Evolutionary conservation across 92 coral and sea anemone species (phyloP).

Genomic region (Blastomussa wellsi): DNA sequence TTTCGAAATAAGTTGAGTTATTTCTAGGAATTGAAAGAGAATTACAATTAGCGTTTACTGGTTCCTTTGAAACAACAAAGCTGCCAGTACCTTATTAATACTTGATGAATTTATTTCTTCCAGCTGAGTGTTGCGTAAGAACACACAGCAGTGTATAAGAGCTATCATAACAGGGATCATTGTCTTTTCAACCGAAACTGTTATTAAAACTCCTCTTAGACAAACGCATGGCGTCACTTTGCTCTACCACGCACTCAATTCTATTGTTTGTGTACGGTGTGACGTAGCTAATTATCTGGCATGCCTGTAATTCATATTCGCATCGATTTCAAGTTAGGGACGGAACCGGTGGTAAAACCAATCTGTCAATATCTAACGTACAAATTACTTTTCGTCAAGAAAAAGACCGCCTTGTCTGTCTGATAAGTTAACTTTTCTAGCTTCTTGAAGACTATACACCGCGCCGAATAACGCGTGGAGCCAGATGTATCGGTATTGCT

Average conservation of each 20-base stretch:
- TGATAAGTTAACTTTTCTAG: too few relatives aligned
- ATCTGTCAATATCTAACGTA: not conserved
- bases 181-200: not conserved
- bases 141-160: not conserved
- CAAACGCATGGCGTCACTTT: not conserved
- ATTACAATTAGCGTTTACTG: constrained; percentile 11
- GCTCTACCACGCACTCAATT: not conserved
- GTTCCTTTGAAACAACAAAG: constrained; percentile 11
- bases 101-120: not conserved
- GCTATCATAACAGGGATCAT: not conserved
- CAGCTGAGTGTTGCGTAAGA: constrained; percentile 4
- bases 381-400: not conserved
- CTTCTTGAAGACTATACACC: not conserved
- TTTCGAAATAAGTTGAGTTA: not conserved
- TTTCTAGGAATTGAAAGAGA: not conserved
- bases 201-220: not conserved
- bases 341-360: constrained; percentile 2
- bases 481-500: constrained; percentile 1
- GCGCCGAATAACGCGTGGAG: not conserved
- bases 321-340: constrained; percentile 21
- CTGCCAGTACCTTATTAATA: not conserved
- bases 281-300: constrained; percentile 35
- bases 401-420: not conserved
- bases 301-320: constrained; percentile 4
- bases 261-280: not conserved